Conservation (phyloP, 2,888 invertebrate genomes). For the Nesidiocoris tenuis region DNA sequence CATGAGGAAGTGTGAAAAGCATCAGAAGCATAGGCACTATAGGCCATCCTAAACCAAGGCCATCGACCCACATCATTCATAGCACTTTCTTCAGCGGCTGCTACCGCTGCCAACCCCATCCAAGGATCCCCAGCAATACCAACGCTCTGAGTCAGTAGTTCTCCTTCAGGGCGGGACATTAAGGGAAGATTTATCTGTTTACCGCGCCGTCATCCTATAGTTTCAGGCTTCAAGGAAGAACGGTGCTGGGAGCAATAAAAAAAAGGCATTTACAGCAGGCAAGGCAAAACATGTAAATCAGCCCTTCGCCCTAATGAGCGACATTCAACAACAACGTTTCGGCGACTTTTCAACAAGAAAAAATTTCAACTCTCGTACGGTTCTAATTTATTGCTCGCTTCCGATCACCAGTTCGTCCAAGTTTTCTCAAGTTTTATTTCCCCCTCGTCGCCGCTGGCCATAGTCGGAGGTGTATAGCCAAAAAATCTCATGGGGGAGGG, state of each 20-base stretch:
- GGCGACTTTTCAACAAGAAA: conserved; percentile 4
- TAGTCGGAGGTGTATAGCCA: too few relatives aligned
- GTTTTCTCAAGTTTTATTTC: too few relatives aligned
- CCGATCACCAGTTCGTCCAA: conserved; percentile 30
- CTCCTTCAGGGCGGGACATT: conserved; percentile 37
- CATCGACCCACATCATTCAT: background rate
- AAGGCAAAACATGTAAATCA: conserved; percentile 39
- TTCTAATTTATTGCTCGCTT: conserved; percentile 36
- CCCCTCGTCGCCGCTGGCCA: too few relatives aligned
- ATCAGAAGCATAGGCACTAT: background rate
- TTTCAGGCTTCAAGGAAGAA: conserved; percentile 10
- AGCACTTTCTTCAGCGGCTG: background rate
- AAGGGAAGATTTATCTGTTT: conserved; percentile 41
- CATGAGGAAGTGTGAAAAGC: background rate
- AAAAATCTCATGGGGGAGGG: too few relatives aligned
- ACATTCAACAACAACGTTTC: conserved; percentile 27
- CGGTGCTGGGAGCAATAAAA: conserved; percentile 6
- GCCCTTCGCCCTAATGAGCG: conserved; percentile 28
- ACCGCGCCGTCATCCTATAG: conserved; percentile 24
- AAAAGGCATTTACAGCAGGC: conserved; percentile 30
- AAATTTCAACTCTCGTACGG: conserved; percentile 7
- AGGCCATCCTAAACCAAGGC: background rate
- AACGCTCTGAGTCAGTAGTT: conserved; percentile 14
- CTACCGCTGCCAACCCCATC: background rate
- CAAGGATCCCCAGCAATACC: conserved; percentile 13